A percentile compares a stretch with the other conserved stretches of the same genome.
These are phyloP conservation scores for Neogale vison DNA, from an alignment of 2,113 vertebrate species.

Conservation along the genomic window DNA sequence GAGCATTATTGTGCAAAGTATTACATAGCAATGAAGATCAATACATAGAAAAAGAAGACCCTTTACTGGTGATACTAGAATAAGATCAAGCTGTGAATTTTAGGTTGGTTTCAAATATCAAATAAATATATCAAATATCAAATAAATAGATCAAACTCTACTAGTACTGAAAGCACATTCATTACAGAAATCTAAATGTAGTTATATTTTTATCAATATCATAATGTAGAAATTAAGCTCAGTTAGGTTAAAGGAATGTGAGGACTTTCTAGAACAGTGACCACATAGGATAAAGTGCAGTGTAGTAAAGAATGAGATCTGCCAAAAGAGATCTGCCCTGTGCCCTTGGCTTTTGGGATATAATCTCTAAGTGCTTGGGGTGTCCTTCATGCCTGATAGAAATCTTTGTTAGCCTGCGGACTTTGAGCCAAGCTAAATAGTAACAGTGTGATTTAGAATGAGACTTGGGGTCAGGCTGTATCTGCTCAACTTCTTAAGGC, in stretches of 20 bases:
- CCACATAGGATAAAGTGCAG: background rate
- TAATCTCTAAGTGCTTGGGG: background rate
- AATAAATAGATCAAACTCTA: background rate
- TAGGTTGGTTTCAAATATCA: conserved; percentile 20
- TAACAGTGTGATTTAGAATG: background rate
- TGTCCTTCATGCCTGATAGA: background rate
- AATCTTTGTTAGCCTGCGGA: background rate
- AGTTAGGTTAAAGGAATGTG: background rate
- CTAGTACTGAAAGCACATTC: background rate
- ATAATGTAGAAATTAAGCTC: background rate
- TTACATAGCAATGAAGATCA: background rate
- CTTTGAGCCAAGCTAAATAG: background rate
- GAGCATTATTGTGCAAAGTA: background rate
- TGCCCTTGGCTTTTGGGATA: background rate
- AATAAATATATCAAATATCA: conserved; percentile 26
- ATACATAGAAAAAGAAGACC: background rate
- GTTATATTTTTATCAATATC: background rate
- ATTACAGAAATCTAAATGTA: background rate
- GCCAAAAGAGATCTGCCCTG: background rate
- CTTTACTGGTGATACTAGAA: background rate
- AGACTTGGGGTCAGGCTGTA: background rate
- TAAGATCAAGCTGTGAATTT: background rate
- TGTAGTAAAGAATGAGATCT: background rate
- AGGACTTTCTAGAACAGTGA: background rate
- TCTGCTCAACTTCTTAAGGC: background rate